Evolutionary conservation across 2,888 invertebrate species (phyloP), one percentile per base, ranked within the genome.

Genomic region (Eristalis intricaria): DNA sequence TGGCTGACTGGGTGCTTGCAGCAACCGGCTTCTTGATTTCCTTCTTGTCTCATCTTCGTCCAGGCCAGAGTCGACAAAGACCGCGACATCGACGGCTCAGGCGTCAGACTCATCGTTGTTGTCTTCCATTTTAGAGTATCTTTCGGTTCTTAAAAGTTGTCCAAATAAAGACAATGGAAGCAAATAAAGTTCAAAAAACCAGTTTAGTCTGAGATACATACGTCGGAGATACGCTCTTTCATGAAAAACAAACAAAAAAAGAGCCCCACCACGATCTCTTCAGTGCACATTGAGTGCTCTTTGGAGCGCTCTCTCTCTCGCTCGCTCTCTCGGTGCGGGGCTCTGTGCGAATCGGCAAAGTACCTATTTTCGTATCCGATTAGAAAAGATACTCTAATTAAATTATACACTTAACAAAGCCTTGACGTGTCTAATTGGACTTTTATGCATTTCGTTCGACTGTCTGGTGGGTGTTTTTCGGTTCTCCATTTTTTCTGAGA

Each of bases 11-110:
- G n/a, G n/a, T n/a, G 32, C 65, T 60, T 73, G 71, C 35, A 66
- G 71, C 79, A 79, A 79, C 79, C 79, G 71, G 79, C 79, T 79
- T 79, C 29, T 64, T 40, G 22, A 60, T 26, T 70, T 78, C 70
- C 61, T 69, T 50, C 19, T 50, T 58, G 22, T 66, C 64, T 43
- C 71, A 58, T 61, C 40, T 56, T 71, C 65, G 19, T 65, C n/a
- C n/a, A 26, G 1, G 3, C 2, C 26, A 1, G 26, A 26, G n/a
- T n/a, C 26, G 26, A 26, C 3, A 3, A 26, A 1, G 26, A 26
- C 26, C 26, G 26, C 26, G 26, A 26, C 26, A 1, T 40, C 60
- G 32, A 32, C 50, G 63, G 8, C 10, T 65, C 71, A 65, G n/a
- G 4, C 29, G 5, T 5, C 29, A 32, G 50, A 50, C 50, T 60